phyloP scores from a whole-genome alignment of 2,113 vertebrate species.

The Gnathonemus echidnorhynchus region DNA sequence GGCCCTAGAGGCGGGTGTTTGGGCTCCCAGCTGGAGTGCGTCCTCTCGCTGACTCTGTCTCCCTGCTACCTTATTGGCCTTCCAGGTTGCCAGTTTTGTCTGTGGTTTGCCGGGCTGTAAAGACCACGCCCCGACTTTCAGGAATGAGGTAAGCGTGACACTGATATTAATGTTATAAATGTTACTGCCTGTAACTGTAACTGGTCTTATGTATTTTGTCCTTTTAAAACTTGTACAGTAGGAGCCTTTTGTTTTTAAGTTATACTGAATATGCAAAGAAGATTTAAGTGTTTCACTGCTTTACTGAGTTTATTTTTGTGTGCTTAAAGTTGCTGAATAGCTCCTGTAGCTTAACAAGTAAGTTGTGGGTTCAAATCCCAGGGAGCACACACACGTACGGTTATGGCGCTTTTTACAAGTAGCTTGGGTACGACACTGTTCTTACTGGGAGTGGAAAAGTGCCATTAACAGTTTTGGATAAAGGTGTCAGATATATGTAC shows the following conservation, averaged over 20 bases:
- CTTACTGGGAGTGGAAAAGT: neutral
- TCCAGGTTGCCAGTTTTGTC: conserved; percentile 74
- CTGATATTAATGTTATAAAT: neutral
- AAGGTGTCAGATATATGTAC: neutral
- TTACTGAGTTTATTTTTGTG: neutral
- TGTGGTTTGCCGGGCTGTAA: conserved; percentile 79
- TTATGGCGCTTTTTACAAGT: neutral
- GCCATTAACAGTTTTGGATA: neutral
- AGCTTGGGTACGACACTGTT: neutral
- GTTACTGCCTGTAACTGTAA: neutral
- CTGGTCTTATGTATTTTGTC: neutral
- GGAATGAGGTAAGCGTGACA: conserved; percentile 70
- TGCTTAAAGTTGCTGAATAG: neutral
- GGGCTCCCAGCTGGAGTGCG: neutral
- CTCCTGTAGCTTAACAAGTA: neutral
- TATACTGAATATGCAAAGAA: neutral
- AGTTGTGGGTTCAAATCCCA: neutral
- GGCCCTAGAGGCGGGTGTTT: neutral
- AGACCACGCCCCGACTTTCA: conserved; percentile 76
- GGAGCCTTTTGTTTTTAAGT: neutral
- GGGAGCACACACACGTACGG: neutral
- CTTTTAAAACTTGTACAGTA: neutral
- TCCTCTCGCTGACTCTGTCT: neutral
- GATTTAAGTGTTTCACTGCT: neutral
- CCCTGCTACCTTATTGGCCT: neutral